Percentiles rank a stretch among this genome's conserved stretches.
These are phyloP conservation scores for Chaetophractus vellerosus DNA, from an alignment of 2,797 vertebrate species.

Conservation along the genomic window DNA sequence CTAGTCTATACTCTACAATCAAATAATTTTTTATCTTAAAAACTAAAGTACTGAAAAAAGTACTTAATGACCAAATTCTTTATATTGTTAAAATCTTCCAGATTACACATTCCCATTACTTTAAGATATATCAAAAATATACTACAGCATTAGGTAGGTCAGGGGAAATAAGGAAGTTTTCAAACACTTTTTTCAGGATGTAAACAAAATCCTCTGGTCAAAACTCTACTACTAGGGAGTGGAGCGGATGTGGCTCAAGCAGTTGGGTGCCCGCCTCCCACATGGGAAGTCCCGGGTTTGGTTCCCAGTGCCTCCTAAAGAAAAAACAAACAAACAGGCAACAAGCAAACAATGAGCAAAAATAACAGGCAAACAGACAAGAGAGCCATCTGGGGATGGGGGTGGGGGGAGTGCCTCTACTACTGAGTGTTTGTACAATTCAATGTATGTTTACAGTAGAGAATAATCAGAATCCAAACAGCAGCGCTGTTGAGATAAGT, in stretches of 20 bases:
- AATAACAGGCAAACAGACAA: too few relatives aligned
- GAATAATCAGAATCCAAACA: slow-evolving; percentile 39
- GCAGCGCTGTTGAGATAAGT: not conserved
- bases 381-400: too few relatives aligned
- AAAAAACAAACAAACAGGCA: too few relatives aligned
- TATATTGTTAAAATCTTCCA: not conserved
- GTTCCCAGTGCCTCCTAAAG: too few relatives aligned
- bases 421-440: not conserved
- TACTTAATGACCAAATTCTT: not conserved
- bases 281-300: too few relatives aligned
- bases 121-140: not conserved
- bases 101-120: not conserved
- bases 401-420: not conserved
- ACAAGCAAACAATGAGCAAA: too few relatives aligned
- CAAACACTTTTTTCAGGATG: not conserved
- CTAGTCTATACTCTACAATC: not conserved
- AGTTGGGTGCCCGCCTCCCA: too few relatives aligned
- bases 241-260: too few relatives aligned
- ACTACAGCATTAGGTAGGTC: not conserved
- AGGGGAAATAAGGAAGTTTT: not conserved
- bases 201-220: slow-evolving; percentile 30
- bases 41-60: not conserved
- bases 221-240: not conserved
- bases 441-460: slow-evolving; percentile 48
- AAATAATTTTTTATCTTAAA: slow-evolving; percentile 20